Base-by-base conservation (phyloP, 2,797 vertebrate genomes). In the Crocidura indochinensis region DNA sequence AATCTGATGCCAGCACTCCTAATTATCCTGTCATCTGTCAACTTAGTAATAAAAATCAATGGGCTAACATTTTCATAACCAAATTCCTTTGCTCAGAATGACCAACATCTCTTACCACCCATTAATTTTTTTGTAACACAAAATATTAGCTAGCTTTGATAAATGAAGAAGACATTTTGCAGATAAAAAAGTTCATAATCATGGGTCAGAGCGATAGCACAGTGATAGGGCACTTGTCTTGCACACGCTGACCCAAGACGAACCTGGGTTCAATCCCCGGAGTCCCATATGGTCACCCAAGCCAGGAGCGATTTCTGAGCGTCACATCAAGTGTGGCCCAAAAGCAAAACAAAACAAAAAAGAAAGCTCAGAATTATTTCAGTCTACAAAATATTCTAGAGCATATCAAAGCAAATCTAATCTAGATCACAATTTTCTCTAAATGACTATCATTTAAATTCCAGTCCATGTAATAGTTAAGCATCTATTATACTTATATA, bases 61-160 rank as follows among this genome's bases (percentile, higher is more conserved):
- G 20, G 19, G 27, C 64, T 92, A 62, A 84, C 89, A 95, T 56
- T 60, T 19, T 88, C 20, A 77, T 51, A 9, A 31, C 81, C 69
- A 91, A 77, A 88, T 69, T 79, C 80, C 64, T 82, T 73, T 77
- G 76, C 67, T 85, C 62, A 73, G 31, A 92, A 88, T 86, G 85
- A 94, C 26, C n/a, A 90, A 75, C 27, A 89, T 75, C 83, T 93
- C 56, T 75, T 89, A 78, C 67, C 22, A 82, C 10, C 14, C 29
- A 38, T 38, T 62, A 9, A 29, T 88, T 84, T 62, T 38, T 53
- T 85, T 81, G 67, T 29, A 91, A 92, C 2, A 80, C 67, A 62
- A 76, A 78, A 69, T 82, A 73, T 19, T 64, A 84, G 71, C 29
- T 27, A 87, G 31, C 76, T 91, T 83, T 88, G n/a, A 80, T 75